Evolutionary conservation across 2,113 vertebrate genomes (phyloP).

Genomic region (Hucho hucho): DNA sequence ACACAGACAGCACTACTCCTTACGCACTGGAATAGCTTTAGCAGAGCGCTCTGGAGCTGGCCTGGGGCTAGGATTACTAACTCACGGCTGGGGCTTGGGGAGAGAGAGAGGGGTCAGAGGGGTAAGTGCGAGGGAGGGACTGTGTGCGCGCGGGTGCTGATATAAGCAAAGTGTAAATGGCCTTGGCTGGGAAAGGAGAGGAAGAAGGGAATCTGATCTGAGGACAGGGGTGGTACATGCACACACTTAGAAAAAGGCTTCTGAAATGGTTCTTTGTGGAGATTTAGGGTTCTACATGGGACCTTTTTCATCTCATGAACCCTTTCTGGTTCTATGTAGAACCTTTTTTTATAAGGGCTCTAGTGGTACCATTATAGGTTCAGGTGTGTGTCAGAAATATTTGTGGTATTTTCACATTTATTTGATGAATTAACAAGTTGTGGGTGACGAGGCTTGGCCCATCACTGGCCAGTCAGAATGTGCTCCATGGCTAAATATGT

Average conservation of each 20-base stretch:
- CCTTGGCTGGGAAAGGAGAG: neutral
- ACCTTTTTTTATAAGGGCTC: no score
- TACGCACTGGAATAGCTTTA: slow-evolving; percentile 38
- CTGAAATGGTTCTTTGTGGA: no score
- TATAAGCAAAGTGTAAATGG: slow-evolving; percentile 20
- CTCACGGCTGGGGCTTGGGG: slow-evolving; percentile 20
- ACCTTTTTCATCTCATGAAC: no score
- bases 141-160: slow-evolving; percentile 11
- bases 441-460: no score
- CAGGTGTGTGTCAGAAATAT: no score
- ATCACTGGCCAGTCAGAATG: no score
- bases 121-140: slow-evolving; percentile 35
- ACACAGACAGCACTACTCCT: slow-evolving; percentile 13
- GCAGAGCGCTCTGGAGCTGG: slow-evolving; percentile 43
- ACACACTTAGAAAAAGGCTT: neutral
- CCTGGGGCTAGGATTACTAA: slow-evolving; percentile 48
- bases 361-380: no score
- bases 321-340: no score
- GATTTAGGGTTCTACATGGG: no score
- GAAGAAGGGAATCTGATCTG: neutral
- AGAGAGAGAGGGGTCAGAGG: slow-evolving; percentile 50
- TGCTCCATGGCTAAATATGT: no score
- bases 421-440: no score
- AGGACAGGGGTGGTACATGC: neutral
- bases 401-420: no score